Conservation (phyloP, 2,113 vertebrate genomes). For the Oncorhynchus nerka region DNA sequence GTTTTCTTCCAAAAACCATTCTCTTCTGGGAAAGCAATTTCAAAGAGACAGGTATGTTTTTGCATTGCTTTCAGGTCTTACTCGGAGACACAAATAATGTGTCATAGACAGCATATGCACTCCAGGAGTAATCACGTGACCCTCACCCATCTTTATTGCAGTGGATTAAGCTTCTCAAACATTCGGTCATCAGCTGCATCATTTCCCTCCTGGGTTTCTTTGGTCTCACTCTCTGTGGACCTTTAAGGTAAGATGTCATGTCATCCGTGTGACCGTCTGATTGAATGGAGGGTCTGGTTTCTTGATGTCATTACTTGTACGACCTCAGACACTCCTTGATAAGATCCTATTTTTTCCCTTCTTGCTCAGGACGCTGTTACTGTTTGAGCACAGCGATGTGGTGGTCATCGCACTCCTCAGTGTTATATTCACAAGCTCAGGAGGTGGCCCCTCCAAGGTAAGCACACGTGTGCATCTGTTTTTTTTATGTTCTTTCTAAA, state of each 20-base stretch:
- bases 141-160: slow-evolving; percentile 62
- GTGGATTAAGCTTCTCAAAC: slow-evolving; percentile 97
- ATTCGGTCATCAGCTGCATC: slow-evolving; percentile 89
- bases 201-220: slow-evolving; percentile 97
- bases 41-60: slow-evolving; percentile 83
- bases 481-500: no score
- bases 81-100: background rate
- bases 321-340: background rate
- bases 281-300: background rate
- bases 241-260: slow-evolving; percentile 82
- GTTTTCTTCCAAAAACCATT: slow-evolving; percentile 98
- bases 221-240: slow-evolving; percentile 96
- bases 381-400: slow-evolving; percentile 95
- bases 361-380: slow-evolving; percentile 84
- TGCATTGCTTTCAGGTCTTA: no score
- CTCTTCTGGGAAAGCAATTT: slow-evolving; percentile 90
- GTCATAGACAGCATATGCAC: background rate
- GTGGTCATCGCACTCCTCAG: slow-evolving; percentile 91
- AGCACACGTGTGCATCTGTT: background rate
- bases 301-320: background rate
- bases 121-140: background rate
- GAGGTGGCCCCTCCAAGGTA: slow-evolving; percentile 96
- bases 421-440: slow-evolving; percentile 91
- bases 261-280: background rate
- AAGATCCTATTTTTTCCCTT: background rate